Conservation (phyloP, 2,113 vertebrate genomes). For the Ramphastos sulfuratus region DNA sequence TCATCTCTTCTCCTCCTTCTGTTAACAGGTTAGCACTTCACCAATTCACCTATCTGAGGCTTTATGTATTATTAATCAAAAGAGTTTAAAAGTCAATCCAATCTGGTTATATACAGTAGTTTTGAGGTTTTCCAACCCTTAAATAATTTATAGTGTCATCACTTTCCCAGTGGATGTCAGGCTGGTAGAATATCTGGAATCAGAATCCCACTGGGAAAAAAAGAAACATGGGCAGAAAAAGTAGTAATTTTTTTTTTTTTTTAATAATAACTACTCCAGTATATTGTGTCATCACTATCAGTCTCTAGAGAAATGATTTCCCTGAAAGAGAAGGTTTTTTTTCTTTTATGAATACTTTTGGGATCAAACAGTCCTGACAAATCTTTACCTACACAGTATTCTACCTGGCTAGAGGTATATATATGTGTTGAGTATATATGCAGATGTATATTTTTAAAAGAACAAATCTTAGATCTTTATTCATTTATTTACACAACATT, state of each 20-base stretch:
- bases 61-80: slow-evolving; percentile 83
- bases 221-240: slow-evolving; percentile 52
- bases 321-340: slow-evolving; percentile 20
- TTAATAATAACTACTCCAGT: slow-evolving; percentile 71
- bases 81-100: slow-evolving; percentile 83
- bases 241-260: slow-evolving; percentile 40
- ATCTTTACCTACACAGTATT: slow-evolving; percentile 22
- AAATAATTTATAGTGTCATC: slow-evolving; percentile 82
- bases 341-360: slow-evolving; percentile 33
- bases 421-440: not conserved
- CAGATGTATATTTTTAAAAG: not conserved
- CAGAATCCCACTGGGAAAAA: slow-evolving; percentile 70
- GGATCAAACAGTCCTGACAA: slow-evolving; percentile 44
- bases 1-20: slow-evolving; percentile 65
- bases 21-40: slow-evolving; percentile 73
- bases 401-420: not conserved
- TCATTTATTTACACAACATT: not conserved
- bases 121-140: slow-evolving; percentile 79
- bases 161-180: slow-evolving; percentile 75
- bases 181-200: slow-evolving; percentile 71
- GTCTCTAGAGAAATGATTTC: slow-evolving; percentile 53
- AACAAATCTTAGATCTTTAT: not conserved
- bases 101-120: slow-evolving; percentile 78
- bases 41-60: slow-evolving; percentile 71
- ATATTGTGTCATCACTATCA: slow-evolving; percentile 49